These are phyloP conservation scores for Malaclemys terrapin DNA, from an alignment of 2,113 vertebrate species.

Conservation along the genomic window DNA sequence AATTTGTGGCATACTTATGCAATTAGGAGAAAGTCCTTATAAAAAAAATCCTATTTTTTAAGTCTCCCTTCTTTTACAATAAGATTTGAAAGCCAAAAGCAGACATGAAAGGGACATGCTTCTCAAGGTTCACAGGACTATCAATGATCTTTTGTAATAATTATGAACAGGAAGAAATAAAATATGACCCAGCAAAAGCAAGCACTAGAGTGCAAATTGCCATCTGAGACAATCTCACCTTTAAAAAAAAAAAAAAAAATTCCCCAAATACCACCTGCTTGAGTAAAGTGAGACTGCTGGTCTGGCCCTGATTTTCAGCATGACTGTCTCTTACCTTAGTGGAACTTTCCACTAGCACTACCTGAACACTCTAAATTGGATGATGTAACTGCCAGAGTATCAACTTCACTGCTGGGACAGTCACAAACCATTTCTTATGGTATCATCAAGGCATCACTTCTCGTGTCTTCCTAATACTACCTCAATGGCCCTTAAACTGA, in stretches of 20 bases:
- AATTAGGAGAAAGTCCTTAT: neutral
- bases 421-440: neutral
- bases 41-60: neutral
- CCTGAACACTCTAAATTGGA: neutral
- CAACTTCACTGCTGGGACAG: neutral
- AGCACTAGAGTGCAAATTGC: neutral
- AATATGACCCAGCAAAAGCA: neutral
- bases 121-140: neutral
- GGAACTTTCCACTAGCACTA: neutral
- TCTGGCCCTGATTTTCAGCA: neutral
- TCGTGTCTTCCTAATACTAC: neutral
- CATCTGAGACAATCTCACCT: neutral
- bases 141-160: neutral
- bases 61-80: no score
- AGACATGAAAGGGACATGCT: neutral
- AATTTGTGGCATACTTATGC: neutral
- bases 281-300: neutral
- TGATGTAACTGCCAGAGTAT: neutral
- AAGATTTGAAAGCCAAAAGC: neutral
- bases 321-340: neutral
- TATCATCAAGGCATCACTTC: accelerated
- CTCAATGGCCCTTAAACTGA: neutral
- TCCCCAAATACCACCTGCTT: constrained; percentile 7
- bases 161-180: neutral
- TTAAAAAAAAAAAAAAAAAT: neutral